Evolutionary conservation across 2,113 vertebrate species (phyloP), one percentile per base, ranked within the genome.

Genomic region (Saguinus midas): DNA sequence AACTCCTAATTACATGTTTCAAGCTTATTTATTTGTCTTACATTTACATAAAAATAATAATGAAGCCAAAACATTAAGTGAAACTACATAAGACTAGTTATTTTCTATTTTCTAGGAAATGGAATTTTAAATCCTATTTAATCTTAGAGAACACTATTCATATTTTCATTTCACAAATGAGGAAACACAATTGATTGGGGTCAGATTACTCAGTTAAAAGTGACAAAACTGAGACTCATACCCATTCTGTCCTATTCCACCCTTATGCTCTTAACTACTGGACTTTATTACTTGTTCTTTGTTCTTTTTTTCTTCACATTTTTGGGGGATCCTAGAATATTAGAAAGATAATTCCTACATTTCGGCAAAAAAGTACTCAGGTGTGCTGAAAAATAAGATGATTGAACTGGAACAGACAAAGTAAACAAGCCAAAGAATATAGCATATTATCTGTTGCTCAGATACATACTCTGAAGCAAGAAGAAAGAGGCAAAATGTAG

Each of bases 51-150:
- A 21, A 86, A 87, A 73, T 43, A 91, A 61, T 40, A 88, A 68
- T 50, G 80, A 80, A 45, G 57, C 13, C 16, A 48, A 83, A 66
- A 72, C 32, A 68, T 2, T 83, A 75, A 52, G 1, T 43, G 29
- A 80, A 93, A 57, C 61, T 81, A 89, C 81, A 48, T 80, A 95
- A 86, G 16, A 87, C 6, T 50, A 76, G 13, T 75, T 78, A 43
- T 78, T 83, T 92, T 92, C 64, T 81, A 20, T 88, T 16, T 68
- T 87, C 40, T 58, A 83, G 45, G 37, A 64, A 90, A 64, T 83
- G 8, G 14, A 81, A 92, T 87, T 83, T 93, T 79, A 66, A 90
- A 43, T 93, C 25, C 57, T 52, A 43, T 86, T 95, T 70, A 87
- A 90, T 79, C 52, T 95, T 66, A 87, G 10, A 78, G 9, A 81